Base-by-base conservation (phyloP, 2,888 invertebrate genomes). In the Adela reaumurella region DNA sequence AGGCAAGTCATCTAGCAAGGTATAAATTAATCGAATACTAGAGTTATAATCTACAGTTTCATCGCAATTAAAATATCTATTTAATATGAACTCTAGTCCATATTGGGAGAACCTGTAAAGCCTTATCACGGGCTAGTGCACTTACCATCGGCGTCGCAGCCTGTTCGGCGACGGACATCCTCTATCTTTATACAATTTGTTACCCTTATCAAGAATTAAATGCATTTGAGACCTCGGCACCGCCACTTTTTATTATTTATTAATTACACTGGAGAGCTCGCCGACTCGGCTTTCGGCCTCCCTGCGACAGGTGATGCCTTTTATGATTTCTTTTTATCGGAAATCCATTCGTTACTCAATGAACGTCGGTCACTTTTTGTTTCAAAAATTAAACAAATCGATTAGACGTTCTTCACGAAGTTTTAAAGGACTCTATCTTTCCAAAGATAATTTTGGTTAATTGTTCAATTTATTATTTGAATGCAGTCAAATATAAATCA, bases 121-220 rank as follows among this genome's bases (percentile, higher is more conserved):
- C 73, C 63, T 69, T 78, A 78, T 77, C 77, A 71, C 64, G 58
- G n/a, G 68, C 71, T 70, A 73, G 3, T 76, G 78, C 78, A 76
- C 77, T 78, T 73, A 78, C 77, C 67, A 77, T 78, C 77, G 74
- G 67, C 67, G 68, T 72, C 68, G 67, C 64, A 63, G 66, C 62
- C 62, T 61, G 62, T 62, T 4, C 35, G 35, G 14, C 35, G 35
- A 35, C n/a, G 35, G 35, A 35, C 35, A 3, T 24, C 24, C 69
- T 67, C 73, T 77, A 78, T 78, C 78, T 77, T 68, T 71, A 76
- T 77, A 70, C 77, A 78, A 77, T 77, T 77, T 78, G 78, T 78
- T 77, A 77, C 74, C 76, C 72, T 74, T 77, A 78, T 77, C 78
- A 71, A 68, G 71, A 70, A 76, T 78, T 78, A 76, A 78, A 78